phyloP scores from a whole-genome alignment of 2,113 vertebrate species.

The Myocastor coypus region DNA sequence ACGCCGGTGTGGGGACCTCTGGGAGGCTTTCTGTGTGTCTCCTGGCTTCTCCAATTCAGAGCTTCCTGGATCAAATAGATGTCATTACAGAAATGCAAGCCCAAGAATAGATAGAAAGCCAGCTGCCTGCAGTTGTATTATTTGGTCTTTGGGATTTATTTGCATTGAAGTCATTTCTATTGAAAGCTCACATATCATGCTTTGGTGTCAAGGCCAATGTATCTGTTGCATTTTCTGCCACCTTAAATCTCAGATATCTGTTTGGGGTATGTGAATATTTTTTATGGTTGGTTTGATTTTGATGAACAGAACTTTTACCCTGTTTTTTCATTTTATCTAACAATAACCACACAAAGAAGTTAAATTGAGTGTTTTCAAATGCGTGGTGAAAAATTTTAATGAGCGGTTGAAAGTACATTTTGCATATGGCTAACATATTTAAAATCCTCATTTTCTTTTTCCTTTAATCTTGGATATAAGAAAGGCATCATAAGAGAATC shows the following conservation, averaged over 20 bases:
- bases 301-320: conserved; percentile 36
- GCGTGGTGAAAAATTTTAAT: conserved; percentile 54
- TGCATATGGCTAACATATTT: conserved; percentile 72
- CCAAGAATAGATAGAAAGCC: neutral
- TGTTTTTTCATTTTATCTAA: conserved; percentile 53
- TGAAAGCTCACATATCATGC: neutral
- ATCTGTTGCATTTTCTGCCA: neutral
- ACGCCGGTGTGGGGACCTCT: neutral
- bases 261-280: neutral
- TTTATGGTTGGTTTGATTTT: conserved; percentile 42
- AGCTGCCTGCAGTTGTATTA: neutral
- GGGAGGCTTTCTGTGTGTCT: neutral
- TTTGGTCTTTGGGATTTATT: conserved; percentile 9
- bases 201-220: neutral
- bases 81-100: conserved; percentile 11
- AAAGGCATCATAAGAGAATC: conserved; percentile 60
- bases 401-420: conserved; percentile 55
- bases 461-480: conserved; percentile 57
- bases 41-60: neutral
- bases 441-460: conserved; percentile 61
- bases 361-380: conserved; percentile 39
- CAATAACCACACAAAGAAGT: conserved; percentile 29
- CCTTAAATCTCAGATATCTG: neutral
- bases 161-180: conserved; percentile 44
- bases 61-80: neutral